phyloP scores from a whole-genome alignment of 2,888 invertebrate genomes.

The Lysandra bellargus region DNA sequence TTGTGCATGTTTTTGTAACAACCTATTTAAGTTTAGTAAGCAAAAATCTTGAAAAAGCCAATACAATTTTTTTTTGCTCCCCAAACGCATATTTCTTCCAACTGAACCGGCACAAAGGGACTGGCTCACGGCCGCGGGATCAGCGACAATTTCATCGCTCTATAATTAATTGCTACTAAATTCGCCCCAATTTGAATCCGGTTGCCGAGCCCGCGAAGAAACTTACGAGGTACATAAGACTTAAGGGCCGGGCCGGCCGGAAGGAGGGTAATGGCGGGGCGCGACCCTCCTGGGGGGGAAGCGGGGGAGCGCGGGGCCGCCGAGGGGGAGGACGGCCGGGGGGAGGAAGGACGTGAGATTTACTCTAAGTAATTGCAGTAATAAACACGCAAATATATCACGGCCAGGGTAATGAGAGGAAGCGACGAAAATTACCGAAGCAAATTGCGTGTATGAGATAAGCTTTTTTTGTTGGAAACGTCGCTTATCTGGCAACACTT shows the following conservation, averaged over 20 bases:
- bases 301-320: neutral
- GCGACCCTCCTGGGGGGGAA: conserved; percentile 63
- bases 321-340: conserved; percentile 69
- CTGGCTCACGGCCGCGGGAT: conserved; percentile 39
- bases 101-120: neutral
- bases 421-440: conserved; percentile 76
- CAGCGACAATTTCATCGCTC: conserved; percentile 72
- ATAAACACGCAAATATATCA: conserved; percentile 82
- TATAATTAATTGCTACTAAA: conserved; percentile 81
- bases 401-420: conserved; percentile 78
- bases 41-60: too few relatives aligned
- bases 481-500: conserved; percentile 34
- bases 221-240: conserved; percentile 80
- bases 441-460: conserved; percentile 81
- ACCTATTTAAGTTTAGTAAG: too few relatives aligned
- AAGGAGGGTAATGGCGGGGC: conserved; percentile 78
- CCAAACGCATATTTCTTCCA: neutral
- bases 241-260: conserved; percentile 79
- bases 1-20: too few relatives aligned
- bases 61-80: neutral
- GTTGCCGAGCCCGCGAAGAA: conserved; percentile 79
- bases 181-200: conserved; percentile 80
- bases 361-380: conserved; percentile 82
- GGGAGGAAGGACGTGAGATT: conserved; percentile 80
- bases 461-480: conserved; percentile 64